Conservation (phyloP, 35 echinoderm and acorn worm species). For the Ptychodera flava region DNA sequence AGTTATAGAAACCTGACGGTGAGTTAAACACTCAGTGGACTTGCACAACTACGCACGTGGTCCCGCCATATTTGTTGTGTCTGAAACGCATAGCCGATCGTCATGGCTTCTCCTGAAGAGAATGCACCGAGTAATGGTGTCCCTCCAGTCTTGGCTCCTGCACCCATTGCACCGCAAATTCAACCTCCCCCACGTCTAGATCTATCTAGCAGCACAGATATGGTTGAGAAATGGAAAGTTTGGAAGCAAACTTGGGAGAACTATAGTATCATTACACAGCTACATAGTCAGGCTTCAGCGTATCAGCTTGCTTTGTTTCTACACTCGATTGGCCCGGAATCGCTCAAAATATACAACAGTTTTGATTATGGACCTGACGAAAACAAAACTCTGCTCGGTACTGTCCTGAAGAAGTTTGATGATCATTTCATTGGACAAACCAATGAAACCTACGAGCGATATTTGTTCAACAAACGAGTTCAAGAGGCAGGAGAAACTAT, state of each 20-base stretch:
- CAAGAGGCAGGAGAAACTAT: slow-evolving; percentile 49
- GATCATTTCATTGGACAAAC: slow-evolving; percentile 41
- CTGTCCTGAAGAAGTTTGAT: neutral
- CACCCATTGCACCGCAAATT: too few relatives aligned
- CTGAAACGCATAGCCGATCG: too few relatives aligned
- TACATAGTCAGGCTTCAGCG: slow-evolving; percentile 6
- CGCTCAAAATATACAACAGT: slow-evolving; percentile 18
- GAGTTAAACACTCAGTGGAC: too few relatives aligned
- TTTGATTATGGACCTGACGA: neutral
- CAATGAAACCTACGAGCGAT: slow-evolving; percentile 54
- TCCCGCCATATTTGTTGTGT: too few relatives aligned
- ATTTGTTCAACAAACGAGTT: slow-evolving; percentile 49
- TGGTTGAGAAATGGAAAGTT: slow-evolving; percentile 33
- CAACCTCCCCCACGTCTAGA: too few relatives aligned
- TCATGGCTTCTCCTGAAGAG: too few relatives aligned
- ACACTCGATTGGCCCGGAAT: slow-evolving; percentile 19
- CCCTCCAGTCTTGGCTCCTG: too few relatives aligned
- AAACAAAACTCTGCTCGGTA: neutral
- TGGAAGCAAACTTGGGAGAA: slow-evolving; percentile 38
- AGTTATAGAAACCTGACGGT: too few relatives aligned
- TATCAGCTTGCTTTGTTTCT: slow-evolving; percentile 29
- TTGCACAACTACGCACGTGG: too few relatives aligned
- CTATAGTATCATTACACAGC: slow-evolving; percentile 30
- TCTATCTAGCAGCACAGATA: too few relatives aligned
- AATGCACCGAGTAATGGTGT: too few relatives aligned